A percentile compares a stretch with the other conserved stretches of the same genome.
phyloP scores from a whole-genome alignment of 2,888 invertebrate genomes.

The Drosophila paracracens region DNA sequence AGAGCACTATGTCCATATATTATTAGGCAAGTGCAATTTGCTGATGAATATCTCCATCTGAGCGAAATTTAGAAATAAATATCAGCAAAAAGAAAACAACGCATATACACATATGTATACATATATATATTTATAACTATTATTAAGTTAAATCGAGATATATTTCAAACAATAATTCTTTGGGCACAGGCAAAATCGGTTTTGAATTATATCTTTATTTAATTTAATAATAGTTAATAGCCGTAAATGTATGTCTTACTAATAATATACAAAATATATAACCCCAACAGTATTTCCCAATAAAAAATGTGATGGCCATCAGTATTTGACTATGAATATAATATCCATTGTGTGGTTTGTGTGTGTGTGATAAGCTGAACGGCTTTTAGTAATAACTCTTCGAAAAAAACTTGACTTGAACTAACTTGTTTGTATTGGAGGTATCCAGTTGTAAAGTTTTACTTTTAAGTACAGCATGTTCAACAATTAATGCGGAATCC shows the following conservation, averaged over 20 bases:
- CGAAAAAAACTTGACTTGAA: background rate
- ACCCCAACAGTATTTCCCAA: background rate
- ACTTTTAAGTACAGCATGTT: conserved; percentile 12
- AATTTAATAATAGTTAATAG: background rate
- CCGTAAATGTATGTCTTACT: too few relatives aligned
- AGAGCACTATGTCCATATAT: conserved; percentile 28
- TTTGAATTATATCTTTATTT: background rate
- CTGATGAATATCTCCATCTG: conserved; percentile 2
- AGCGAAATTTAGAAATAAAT: background rate
- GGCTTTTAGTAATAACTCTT: too few relatives aligned
- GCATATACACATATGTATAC: background rate
- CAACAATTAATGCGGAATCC: conserved; percentile 37
- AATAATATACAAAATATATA: background rate
- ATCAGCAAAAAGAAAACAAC: background rate
- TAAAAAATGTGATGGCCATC: background rate
- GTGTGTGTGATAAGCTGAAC: background rate
- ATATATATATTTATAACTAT: background rate
- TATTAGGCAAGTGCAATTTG: conserved; percentile 25
- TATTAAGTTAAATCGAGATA: too few relatives aligned
- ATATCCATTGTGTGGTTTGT: background rate
- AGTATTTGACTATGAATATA: background rate
- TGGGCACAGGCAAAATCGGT: background rate
- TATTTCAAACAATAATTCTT: background rate
- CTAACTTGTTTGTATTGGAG: background rate
- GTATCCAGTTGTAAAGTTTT: background rate